Evolutionary conservation across 2,113 vertebrate species (phyloP).

Genomic region (Caranx ignobilis): DNA sequence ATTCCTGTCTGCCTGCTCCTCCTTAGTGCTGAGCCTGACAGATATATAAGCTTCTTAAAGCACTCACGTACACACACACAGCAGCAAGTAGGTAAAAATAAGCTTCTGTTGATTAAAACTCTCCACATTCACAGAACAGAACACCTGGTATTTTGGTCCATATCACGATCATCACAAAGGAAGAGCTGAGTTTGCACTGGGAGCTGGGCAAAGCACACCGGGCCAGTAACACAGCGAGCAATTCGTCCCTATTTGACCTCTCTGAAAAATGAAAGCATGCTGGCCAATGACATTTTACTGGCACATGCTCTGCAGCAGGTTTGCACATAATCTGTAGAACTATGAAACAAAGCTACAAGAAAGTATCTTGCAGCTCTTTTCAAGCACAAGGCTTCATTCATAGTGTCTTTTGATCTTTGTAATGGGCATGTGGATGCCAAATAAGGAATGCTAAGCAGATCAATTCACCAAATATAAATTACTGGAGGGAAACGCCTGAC

Average conservation of each 20-base stretch:
- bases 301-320: conserved; percentile 7
- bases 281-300: conserved; percentile 16
- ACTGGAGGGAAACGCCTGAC: neutral
- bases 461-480: neutral
- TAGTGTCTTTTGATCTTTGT: neutral
- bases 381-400: neutral
- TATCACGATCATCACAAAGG: conserved; percentile 59
- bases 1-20: conserved; percentile 49
- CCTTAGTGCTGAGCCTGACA: conserved; percentile 56
- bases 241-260: conserved; percentile 39
- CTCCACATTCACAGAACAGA: conserved; percentile 48
- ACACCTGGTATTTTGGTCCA: conserved; percentile 61
- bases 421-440: neutral
- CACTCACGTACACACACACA: conserved; percentile 8
- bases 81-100: conserved; percentile 49
- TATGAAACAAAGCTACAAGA: neutral
- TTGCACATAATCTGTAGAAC: neutral
- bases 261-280: conserved; percentile 32
- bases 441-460: conserved; percentile 3
- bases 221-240: conserved; percentile 32
- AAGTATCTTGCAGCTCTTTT: neutral
- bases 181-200: conserved; percentile 61
- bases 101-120: conserved; percentile 69
- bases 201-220: conserved; percentile 21
- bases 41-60: conserved; percentile 78